phyloP scores from a whole-genome alignment of 2,797 vertebrate species.

The Crenuchus spilurus region DNA sequence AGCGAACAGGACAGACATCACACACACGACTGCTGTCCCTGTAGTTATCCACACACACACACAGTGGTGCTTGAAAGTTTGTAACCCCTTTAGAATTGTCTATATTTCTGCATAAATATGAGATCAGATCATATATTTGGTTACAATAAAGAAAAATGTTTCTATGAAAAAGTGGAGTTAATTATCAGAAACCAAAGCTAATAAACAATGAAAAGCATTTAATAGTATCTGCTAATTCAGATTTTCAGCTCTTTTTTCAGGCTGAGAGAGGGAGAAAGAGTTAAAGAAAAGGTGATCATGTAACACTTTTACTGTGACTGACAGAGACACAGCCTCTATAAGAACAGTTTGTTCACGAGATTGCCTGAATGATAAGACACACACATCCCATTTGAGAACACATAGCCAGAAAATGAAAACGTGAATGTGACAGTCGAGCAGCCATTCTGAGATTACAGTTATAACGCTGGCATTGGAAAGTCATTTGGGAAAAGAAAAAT shows the following conservation, averaged over 20 bases:
- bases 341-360: conserved; percentile 53
- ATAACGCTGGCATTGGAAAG: conserved; percentile 63
- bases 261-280: not conserved
- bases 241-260: too few relatives aligned
- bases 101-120: too few relatives aligned
- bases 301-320: conserved; percentile 50
- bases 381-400: conserved; percentile 47
- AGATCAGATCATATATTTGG: too few relatives aligned
- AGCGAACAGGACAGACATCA: conserved; percentile 36
- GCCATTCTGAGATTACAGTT: conserved; percentile 67
- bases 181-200: too few relatives aligned
- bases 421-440: conserved; percentile 63
- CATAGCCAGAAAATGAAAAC: conserved; percentile 70
- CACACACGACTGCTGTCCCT: conserved; percentile 28
- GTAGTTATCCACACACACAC: not conserved
- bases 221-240: too few relatives aligned
- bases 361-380: conserved; percentile 60
- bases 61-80: too few relatives aligned
- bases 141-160: too few relatives aligned
- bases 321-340: conserved; percentile 55
- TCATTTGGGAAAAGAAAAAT: conserved; percentile 69
- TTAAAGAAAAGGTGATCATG: conserved; percentile 16
- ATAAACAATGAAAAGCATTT: too few relatives aligned
- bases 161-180: conserved; percentile 7
- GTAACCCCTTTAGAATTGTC: too few relatives aligned